phyloP scores from a whole-genome alignment of 2,888 invertebrate species.

The Philaethria dido region DNA sequence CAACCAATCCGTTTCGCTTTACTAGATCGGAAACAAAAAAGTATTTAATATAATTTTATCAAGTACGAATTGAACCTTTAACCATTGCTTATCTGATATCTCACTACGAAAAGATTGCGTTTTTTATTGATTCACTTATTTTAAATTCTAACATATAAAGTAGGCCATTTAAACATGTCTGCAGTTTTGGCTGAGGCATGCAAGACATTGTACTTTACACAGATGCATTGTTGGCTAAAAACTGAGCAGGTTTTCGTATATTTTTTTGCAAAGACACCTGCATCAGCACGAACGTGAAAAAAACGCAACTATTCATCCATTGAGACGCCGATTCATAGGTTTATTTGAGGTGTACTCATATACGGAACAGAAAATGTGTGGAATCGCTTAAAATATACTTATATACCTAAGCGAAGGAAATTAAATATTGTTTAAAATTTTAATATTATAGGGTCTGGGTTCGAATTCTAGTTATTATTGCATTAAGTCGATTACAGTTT shows the following conservation, averaged over 20 bases:
- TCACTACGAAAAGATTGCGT: background rate
- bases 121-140: background rate
- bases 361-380: slow-evolving; percentile 47
- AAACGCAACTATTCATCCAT: slow-evolving; percentile 55
- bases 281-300: slow-evolving; percentile 73
- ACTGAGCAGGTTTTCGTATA: slow-evolving; percentile 48
- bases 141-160: background rate
- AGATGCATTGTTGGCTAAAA: slow-evolving; percentile 37
- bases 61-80: too few relatives aligned
- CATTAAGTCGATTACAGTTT: too few relatives aligned
- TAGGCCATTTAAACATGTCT: slow-evolving; percentile 31
- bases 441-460: background rate
- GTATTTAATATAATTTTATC: too few relatives aligned
- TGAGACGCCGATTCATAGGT: slow-evolving; percentile 59
- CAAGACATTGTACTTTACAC: slow-evolving; percentile 10
- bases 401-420: background rate
- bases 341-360: slow-evolving; percentile 49
- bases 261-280: slow-evolving; percentile 65
- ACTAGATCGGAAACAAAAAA: too few relatives aligned
- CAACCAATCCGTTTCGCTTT: too few relatives aligned
- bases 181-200: slow-evolving; percentile 30
- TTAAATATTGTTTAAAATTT: background rate
- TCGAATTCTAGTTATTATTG: background rate
- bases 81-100: background rate
- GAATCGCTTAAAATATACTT: slow-evolving; percentile 44